Evolutionary conservation across 30 jellyfish, hydroid and myxozoan genomes (phyloP).

Genomic region (Aurelia coerulea): DNA sequence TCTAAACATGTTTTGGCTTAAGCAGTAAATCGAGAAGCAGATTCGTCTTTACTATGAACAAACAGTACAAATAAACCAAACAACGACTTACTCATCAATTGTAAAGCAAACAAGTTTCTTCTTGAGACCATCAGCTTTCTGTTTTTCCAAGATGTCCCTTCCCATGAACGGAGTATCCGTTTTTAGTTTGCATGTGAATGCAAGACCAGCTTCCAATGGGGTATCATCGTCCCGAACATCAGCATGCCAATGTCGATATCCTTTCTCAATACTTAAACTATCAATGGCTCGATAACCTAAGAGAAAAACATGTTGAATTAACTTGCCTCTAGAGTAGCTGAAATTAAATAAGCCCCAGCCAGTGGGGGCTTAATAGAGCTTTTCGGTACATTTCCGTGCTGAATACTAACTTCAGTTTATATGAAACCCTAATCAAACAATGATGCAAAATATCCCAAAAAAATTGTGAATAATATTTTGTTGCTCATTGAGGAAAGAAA

Average conservation of each 20-base stretch:
- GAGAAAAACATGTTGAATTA: background rate
- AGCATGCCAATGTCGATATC: slow-evolving; percentile 99
- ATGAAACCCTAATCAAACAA: no score
- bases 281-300: slow-evolving; percentile 98
- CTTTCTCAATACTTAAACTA: slow-evolving; percentile 93
- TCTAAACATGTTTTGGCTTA: no score
- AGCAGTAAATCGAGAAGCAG: no score
- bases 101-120: slow-evolving; percentile 97
- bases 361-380: no score
- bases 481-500: no score
- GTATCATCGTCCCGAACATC: slow-evolving; percentile 96
- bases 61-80: no score
- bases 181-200: slow-evolving; percentile 94
- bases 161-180: slow-evolving; percentile 95
- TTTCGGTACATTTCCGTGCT: no score
- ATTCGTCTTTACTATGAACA: no score
- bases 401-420: no score
- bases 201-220: slow-evolving; percentile 95
- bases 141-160: slow-evolving; percentile 85
- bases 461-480: no score
- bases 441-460: no score
- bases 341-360: background rate
- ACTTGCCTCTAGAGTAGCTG: background rate
- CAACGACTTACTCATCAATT: slow-evolving; percentile 90
- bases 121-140: slow-evolving; percentile 80